Percentiles rank a stretch among this genome's conserved stretches.
These are phyloP conservation scores for Neoniphon sammara DNA, from an alignment of 2,797 vertebrate genomes.

Conservation along the genomic window DNA sequence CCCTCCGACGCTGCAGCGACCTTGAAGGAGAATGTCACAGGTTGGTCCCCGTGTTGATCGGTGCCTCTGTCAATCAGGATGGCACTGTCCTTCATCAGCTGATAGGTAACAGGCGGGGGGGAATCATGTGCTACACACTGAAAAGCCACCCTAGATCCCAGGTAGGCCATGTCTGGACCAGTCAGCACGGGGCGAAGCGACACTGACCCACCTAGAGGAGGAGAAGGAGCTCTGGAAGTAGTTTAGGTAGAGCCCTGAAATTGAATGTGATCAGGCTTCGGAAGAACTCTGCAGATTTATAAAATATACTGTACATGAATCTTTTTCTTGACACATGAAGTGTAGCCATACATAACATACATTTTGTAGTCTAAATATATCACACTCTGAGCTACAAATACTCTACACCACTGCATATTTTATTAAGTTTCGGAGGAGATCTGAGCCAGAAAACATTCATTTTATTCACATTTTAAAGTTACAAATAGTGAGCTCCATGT, in stretches of 20 bases:
- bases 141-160: conserved; percentile 61
- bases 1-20: conserved; percentile 61
- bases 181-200: conserved; percentile 59
- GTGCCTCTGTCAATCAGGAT: background rate
- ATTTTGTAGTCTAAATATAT: background rate
- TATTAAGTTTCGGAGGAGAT: background rate
- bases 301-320: background rate
- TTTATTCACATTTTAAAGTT: background rate
- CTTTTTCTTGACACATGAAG: too few species aligned
- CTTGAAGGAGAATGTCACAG: conserved; percentile 56
- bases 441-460: background rate
- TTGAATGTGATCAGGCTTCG: background rate
- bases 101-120: conserved; percentile 60
- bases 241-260: background rate
- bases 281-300: background rate
- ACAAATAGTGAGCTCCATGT: background rate
- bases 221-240: background rate
- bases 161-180: conserved; percentile 78
- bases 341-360: too few species aligned
- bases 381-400: background rate
- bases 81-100: conserved; percentile 57
- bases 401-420: background rate
- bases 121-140: conserved; percentile 53
- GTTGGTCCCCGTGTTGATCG: conserved; percentile 3
- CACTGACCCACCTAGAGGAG: conserved; percentile 56